A percentile compares a stretch with the other conserved stretches of the same genome.
Conservation (phyloP, 2,797 vertebrate genomes). For the Schizopygopsis malacanthus region DNA sequence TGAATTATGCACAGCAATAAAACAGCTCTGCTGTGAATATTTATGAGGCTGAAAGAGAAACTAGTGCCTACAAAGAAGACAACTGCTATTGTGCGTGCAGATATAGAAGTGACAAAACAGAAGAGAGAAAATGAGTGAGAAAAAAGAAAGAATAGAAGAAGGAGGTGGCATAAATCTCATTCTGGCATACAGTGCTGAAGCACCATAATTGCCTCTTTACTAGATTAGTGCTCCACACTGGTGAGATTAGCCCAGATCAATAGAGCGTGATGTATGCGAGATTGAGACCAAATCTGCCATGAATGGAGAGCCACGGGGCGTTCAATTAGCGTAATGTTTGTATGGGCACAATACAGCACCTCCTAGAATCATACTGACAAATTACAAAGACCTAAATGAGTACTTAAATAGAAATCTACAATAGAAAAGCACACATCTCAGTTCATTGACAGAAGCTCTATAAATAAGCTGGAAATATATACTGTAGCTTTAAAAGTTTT, state of each 20-base stretch:
- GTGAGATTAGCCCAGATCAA: slow-evolving; percentile 67
- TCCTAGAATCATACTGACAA: slow-evolving; percentile 32
- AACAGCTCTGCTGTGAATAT: slow-evolving; percentile 65
- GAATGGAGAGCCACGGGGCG: slow-evolving; percentile 52
- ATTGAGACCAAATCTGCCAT: slow-evolving; percentile 59
- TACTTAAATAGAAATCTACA: not conserved
- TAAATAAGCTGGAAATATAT: not conserved
- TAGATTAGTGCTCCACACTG: slow-evolving; percentile 64
- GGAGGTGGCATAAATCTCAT: slow-evolving; percentile 52
- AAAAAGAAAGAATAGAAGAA: slow-evolving; percentile 27
- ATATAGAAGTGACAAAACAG: slow-evolving; percentile 31
- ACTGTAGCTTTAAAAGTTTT: not conserved
- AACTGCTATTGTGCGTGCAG: slow-evolving; percentile 42
- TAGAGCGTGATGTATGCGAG: slow-evolving; percentile 61
- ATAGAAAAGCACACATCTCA: not conserved
- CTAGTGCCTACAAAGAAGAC: slow-evolving; percentile 39
- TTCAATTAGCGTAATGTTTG: slow-evolving; percentile 60
- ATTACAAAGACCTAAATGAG: slow-evolving; percentile 33
- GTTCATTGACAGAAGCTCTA: slow-evolving; percentile 1
- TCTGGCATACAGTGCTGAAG: slow-evolving; percentile 57
- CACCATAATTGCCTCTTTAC: slow-evolving; percentile 66
- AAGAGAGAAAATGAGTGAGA: slow-evolving; percentile 26
- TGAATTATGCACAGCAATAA: slow-evolving; percentile 72
- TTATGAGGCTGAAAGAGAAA: slow-evolving; percentile 63
- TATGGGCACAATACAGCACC: slow-evolving; percentile 48